A percentile compares a stretch with the other conserved stretches of the same genome.
These are phyloP conservation scores for Dicrostonyx torquatus DNA, from an alignment of 2,797 vertebrate genomes.

Conservation along the genomic window DNA sequence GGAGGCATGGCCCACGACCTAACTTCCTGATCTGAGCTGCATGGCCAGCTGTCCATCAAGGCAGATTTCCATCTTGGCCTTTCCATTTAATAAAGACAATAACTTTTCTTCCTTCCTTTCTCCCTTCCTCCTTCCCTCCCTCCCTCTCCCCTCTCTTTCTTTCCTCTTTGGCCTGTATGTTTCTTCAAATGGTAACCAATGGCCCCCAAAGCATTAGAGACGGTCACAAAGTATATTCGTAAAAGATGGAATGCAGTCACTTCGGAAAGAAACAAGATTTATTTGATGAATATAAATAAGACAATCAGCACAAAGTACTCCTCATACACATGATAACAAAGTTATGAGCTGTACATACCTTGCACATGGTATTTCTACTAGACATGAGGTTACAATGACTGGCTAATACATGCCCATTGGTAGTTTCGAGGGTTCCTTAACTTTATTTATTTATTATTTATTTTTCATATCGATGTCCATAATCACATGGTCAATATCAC, in stretches of 20 bases:
- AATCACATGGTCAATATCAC: constrained; percentile 90
- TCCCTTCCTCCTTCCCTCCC: not conserved
- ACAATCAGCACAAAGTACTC: constrained; percentile 93
- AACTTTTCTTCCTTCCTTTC: not conserved
- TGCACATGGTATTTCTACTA: constrained; percentile 88
- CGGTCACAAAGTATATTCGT: constrained; percentile 70
- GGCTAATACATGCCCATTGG: constrained; percentile 91
- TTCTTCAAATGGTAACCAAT: constrained; percentile 32
- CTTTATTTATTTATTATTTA: constrained; percentile 71
- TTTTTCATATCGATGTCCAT: constrained; percentile 90
- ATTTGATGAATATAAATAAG: constrained; percentile 99
- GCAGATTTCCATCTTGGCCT: not conserved
- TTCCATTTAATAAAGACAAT: not conserved
- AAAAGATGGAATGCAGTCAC: constrained; percentile 78
- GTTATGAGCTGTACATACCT: constrained; percentile 88
- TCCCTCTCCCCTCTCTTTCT: not conserved
- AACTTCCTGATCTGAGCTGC: not conserved
- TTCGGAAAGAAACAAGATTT: constrained; percentile 97
- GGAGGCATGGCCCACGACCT: not conserved
- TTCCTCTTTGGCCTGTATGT: not conserved
- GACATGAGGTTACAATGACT: constrained; percentile 89
- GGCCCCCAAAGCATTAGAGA: constrained; percentile 35
- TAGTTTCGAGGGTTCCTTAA: constrained; percentile 89
- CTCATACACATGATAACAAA: constrained; percentile 90
- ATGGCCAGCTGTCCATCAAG: not conserved